These are phyloP conservation scores for Hirudo medicinalis DNA, from an alignment of 1,140 invertebrate species.

Conservation along the genomic window DNA sequence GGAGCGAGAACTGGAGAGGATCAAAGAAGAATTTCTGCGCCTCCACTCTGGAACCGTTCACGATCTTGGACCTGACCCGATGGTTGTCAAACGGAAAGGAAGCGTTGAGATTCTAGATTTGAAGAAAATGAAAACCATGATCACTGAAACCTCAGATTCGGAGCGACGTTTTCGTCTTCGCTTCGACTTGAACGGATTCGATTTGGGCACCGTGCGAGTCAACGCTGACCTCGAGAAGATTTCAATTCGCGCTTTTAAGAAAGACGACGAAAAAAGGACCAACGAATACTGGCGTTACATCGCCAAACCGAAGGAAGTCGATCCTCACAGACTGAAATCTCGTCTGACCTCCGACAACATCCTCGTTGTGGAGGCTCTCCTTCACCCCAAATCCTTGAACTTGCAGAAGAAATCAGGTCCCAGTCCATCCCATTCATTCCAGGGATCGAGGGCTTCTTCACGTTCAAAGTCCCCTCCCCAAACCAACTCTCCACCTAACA, in stretches of 20 bases:
- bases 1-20: conserved; percentile 22
- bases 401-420: conserved; percentile 21
- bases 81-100: conserved; percentile 20
- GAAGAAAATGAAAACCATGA: conserved; percentile 23
- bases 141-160: conserved; percentile 19
- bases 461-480: conserved; percentile 16
- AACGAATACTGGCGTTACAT: conserved; percentile 19
- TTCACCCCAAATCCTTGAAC: conserved; percentile 15
- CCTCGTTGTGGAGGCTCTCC: conserved; percentile 18
- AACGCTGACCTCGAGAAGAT: conserved; percentile 19
- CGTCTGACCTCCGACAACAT: conserved; percentile 20
- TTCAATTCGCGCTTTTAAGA: conserved; percentile 17
- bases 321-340: conserved; percentile 18
- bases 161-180: conserved; percentile 16
- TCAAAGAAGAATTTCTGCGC: conserved; percentile 23
- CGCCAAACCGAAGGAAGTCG: conserved; percentile 20
- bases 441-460: conserved; percentile 11
- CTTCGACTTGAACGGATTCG: conserved; percentile 19
- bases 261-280: conserved; percentile 2
- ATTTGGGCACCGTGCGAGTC: conserved; percentile 17
- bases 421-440: conserved; percentile 23
- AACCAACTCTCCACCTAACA: conserved; percentile 6
- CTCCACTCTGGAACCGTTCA: conserved; percentile 16
- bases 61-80: conserved; percentile 20
- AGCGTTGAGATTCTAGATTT: conserved; percentile 21